These are phyloP conservation scores for Prionace glauca DNA, from an alignment of 2,797 vertebrate genomes.

Conservation along the genomic window DNA sequence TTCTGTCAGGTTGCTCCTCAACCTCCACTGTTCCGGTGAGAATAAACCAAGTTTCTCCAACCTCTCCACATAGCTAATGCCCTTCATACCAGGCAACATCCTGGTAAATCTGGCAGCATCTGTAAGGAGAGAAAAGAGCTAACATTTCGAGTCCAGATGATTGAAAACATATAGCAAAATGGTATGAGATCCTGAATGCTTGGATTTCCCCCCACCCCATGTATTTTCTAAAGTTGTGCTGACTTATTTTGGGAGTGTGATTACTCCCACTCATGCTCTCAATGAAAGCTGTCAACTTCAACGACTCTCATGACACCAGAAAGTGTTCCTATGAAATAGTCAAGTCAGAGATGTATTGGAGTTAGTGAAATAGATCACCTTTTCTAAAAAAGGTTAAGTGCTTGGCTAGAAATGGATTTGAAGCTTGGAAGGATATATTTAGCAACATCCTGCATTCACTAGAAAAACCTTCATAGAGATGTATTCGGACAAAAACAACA, in stretches of 20 bases:
- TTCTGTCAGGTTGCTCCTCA: too few species aligned
- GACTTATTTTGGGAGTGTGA: neutral
- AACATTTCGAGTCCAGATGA: too few species aligned
- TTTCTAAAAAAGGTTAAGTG: neutral
- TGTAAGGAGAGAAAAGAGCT: too few species aligned
- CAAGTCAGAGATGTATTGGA: neutral
- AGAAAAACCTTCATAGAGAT: neutral
- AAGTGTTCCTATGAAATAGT: neutral
- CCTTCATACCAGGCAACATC: too few species aligned
- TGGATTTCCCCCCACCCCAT: neutral
- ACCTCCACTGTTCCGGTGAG: too few species aligned
- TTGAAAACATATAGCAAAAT: too few species aligned
- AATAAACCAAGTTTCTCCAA: too few species aligned
- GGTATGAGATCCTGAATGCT: neutral
- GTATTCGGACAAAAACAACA: neutral
- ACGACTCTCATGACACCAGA: neutral
- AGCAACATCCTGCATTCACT: neutral
- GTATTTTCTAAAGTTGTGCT: neutral
- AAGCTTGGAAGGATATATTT: neutral
- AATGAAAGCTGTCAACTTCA: neutral
- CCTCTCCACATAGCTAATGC: too few species aligned
- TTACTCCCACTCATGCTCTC: neutral
- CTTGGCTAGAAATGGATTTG: neutral
- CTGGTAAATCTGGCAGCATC: too few species aligned
- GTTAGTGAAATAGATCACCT: neutral